Evolutionary conservation across 2,888 invertebrate species (phyloP), one percentile per base, ranked within the genome.

Genomic region (Drosophila pegasa): DNA sequence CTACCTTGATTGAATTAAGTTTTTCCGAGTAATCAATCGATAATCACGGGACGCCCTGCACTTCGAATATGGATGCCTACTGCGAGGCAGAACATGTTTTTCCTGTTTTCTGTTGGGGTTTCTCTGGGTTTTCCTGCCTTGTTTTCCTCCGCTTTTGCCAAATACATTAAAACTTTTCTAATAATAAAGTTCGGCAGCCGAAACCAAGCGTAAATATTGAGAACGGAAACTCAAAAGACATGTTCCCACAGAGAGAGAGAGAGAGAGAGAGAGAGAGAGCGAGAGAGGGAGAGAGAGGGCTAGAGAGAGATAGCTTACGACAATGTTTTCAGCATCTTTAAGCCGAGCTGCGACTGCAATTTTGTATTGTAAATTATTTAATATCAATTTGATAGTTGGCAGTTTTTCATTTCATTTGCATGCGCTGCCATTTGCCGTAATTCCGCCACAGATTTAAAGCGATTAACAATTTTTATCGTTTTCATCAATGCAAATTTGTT

Each of bases 131-230:
- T 50, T 64, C 80, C 69, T 75, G 82, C 78, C 74, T 73, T 75
- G 16, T 16, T 45, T 27, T n/a, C 18, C 6, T 8, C 31, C 22
- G 31, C 20, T 31, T 3, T 3, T 80, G 78, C 68, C 71, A 87
- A 75, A 71, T 72, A 80, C 81, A 87, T 87, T 87, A 87, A 89
- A 88, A 89, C 86, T 88, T 89, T 88, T 88, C 88, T 89, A 89
- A 88, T 88, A 89, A 88, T 71, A 89, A 88, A 89, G 74, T 89
- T 89, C 68, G 66, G 72, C 70, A 71, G 66, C 71, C 79, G 75
- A 75, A 81, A 59, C 71, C 69, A 77, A 76, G 87, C 79, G 79
- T 73, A 84, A 88, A 85, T 67, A 89, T 78, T 71, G 71, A 68
- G 59, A 82, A 65, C 75, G 71, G 82, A 85, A 75, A 68, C 71